phyloP scores from a whole-genome alignment of 2,113 vertebrate species.

The Rhabdornis inornatus region DNA sequence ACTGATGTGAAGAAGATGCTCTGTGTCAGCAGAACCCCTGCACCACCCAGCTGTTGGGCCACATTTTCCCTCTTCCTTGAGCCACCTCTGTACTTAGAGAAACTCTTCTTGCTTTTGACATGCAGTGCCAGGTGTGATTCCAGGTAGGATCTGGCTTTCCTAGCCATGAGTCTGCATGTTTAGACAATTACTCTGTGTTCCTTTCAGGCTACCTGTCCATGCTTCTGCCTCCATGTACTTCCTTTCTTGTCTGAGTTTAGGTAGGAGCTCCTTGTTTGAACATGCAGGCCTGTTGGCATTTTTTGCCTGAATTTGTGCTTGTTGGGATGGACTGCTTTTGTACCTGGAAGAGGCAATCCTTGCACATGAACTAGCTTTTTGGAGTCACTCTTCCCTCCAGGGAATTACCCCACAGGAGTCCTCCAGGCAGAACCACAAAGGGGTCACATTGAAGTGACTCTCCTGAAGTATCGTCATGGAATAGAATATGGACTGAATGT shows the following conservation, averaged over 20 bases:
- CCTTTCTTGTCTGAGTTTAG: neutral
- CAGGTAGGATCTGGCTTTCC: neutral
- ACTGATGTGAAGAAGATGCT: neutral
- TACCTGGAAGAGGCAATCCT: neutral
- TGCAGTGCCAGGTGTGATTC: neutral
- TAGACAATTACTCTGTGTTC: neutral
- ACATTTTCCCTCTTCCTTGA: neutral
- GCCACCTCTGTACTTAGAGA: neutral
- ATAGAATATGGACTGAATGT: neutral
- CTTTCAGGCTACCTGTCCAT: neutral
- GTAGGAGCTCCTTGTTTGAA: neutral
- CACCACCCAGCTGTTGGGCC: neutral
- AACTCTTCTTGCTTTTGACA: neutral
- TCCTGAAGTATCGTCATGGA: neutral
- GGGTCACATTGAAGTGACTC: neutral
- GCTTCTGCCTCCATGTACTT: neutral
- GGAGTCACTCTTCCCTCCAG: neutral
- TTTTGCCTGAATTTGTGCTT: neutral
- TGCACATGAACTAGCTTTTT: neutral
- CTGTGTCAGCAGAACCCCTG: neutral
- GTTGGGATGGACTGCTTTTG: neutral
- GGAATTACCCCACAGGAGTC: rapidly evolving
- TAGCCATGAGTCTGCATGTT: neutral
- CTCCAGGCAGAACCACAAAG: neutral
- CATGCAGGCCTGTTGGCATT: neutral